Evolutionary conservation across 2,113 vertebrate genomes (phyloP), one percentile per base, ranked within the genome.

Genomic region (Lophura nycthemera): DNA sequence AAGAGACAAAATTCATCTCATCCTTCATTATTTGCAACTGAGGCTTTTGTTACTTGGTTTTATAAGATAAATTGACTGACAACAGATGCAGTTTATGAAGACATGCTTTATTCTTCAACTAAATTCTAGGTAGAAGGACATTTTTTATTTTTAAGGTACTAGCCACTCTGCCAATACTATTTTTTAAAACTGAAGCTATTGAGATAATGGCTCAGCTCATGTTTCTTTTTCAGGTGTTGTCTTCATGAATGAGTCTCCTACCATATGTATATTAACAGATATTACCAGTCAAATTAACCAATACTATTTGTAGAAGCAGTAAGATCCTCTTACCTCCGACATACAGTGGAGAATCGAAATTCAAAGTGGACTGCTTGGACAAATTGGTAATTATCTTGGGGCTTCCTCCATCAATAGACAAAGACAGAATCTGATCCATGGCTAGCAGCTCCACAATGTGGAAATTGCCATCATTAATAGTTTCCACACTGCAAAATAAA

Each of bases 401-500:
- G 42, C 97, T 98, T 84, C 99, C 99, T 79, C 99, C 99, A 91
- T 99, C 99, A 45, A 99, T 97, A 29, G 98, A 99, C 57, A 99
- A 98, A 52, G 99, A 99, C 11, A 99, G 97, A 83, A 98, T 98
- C 86, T 99, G 98, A 89, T 99, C 99, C 94, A 98, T 97, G 45
- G 98, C 98, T 43, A 99, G 97, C 79, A 99, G 97, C 95, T 99
- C 99, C 96, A 99, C 99, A 42, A 98, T 98, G 67, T 99, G 99
- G 92, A 99, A 99, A 92, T 98, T 98, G 10, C 99, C 99, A 92
- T 99, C 99, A 79, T 99, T 99, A 96, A 99, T 99, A 4, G 99
- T 99, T 98, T 99, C 99, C 95, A 99, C 98, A 20, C 99, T 99
- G 92, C 40, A 96, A 97, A 40, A 92, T 29, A 90, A 96, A 86